These are phyloP conservation scores for Pteropus rufus DNA, from an alignment of 2,797 vertebrate species.

Conservation along the genomic window DNA sequence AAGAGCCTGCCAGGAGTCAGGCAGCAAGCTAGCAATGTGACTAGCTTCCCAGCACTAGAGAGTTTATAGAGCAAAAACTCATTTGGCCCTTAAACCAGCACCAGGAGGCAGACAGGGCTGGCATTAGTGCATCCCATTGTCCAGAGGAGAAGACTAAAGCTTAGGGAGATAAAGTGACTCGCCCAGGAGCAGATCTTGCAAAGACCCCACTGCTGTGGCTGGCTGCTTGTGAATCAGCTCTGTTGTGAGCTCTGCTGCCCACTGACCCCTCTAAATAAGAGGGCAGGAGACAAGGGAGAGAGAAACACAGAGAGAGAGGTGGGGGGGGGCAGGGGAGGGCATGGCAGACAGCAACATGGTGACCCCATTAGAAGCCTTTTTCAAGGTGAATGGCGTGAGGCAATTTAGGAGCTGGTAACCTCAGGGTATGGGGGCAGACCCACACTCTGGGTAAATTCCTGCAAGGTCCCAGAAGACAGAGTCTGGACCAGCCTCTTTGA, in stretches of 20 bases:
- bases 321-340: too few relatives aligned
- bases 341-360: not conserved
- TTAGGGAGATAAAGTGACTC: not conserved
- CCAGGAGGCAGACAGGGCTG: not conserved
- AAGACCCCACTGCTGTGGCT: not conserved
- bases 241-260: not conserved
- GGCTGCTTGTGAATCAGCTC: not conserved
- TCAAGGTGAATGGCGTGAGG: not conserved
- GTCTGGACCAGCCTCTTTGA: not conserved
- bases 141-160: not conserved
- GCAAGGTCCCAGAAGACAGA: conserved; percentile 8
- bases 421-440: not conserved
- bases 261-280: not conserved
- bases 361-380: not conserved
- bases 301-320: not conserved
- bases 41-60: not conserved
- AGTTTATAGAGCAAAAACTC: not conserved
- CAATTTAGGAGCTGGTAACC: not conserved
- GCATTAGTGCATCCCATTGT: not conserved
- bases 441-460: not conserved
- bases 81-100: not conserved
- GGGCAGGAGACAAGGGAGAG: not conserved
- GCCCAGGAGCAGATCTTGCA: not conserved
- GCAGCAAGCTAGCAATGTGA: not conserved
- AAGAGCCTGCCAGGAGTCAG: not conserved